A percentile compares a stretch with the other conserved stretches of the same genome.
These are phyloP conservation scores for Dinothrombium tinctorium DNA, from an alignment of 1,140 invertebrate genomes.

Conservation along the genomic window DNA sequence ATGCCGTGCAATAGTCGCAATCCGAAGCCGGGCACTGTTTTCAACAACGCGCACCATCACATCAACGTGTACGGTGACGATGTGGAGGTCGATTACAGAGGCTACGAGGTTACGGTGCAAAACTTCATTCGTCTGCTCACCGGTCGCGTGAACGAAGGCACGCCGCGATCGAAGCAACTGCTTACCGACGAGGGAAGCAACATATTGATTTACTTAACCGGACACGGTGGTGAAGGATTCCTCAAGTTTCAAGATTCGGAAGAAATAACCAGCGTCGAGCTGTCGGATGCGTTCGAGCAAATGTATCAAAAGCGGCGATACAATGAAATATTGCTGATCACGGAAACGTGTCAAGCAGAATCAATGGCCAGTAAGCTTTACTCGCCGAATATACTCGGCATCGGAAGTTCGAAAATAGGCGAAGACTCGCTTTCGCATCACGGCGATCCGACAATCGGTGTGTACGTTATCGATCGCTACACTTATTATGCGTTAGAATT, in stretches of 20 bases:
- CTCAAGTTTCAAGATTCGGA: constrained; percentile 98
- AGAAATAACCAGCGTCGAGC: constrained; percentile 94
- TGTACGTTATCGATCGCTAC: constrained; percentile 96
- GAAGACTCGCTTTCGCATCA: constrained; percentile 97
- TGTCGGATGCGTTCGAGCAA: constrained; percentile 94
- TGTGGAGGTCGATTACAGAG: constrained; percentile 96
- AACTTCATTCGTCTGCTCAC: constrained; percentile 92
- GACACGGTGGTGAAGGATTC: constrained; percentile 94
- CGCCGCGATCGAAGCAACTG: constrained; percentile 78
- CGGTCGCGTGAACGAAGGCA: constrained; percentile 62
- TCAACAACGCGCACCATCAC: constrained; percentile 90
- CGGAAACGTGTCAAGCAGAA: constrained; percentile 96
- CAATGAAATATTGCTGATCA: constrained; percentile 94
- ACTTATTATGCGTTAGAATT: constrained; percentile 94
- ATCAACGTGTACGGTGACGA: constrained; percentile 98
- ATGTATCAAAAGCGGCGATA: constrained; percentile 95
- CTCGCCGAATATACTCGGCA: constrained; percentile 89
- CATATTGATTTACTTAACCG: constrained; percentile 75
- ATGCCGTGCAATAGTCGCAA: constrained; percentile 98
- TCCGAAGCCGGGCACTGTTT: constrained; percentile 88
- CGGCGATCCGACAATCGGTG: constrained; percentile 89
- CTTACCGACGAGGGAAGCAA: constrained; percentile 84
- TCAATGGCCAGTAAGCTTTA: constrained; percentile 96
- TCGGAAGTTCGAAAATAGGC: constrained; percentile 86
- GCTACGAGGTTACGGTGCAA: constrained; percentile 65